phyloP scores from a whole-genome alignment of 2,113 vertebrate genomes.

The rabbit (Oryctolagus cuniculus) region mOryCun1.1 NC_091445.1:36086001-36086500 shows the following conservation, averaged over 20 bases:
- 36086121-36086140: too few species aligned
- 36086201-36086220: neutral
- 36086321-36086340: neutral
- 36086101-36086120: too few species aligned
- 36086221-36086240: neutral
- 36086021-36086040: too few species aligned
- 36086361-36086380: too few species aligned
- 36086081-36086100: too few species aligned
- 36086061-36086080: too few species aligned
- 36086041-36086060: too few species aligned
- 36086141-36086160: neutral
- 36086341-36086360: neutral
- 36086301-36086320: neutral
- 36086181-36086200: slow-evolving; percentile 3
- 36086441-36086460: neutral
- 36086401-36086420: neutral
- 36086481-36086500: neutral
- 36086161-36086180: neutral
- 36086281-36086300: slow-evolving; percentile 26
- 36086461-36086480: neutral
- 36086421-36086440: neutral
- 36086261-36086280: neutral
- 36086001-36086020: too few species aligned
- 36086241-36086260: neutral
- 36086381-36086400: slow-evolving; percentile 18